Evolutionary conservation across 2,113 vertebrate genomes (phyloP).

Genomic region (Myanophis thanlyinensis): DNA sequence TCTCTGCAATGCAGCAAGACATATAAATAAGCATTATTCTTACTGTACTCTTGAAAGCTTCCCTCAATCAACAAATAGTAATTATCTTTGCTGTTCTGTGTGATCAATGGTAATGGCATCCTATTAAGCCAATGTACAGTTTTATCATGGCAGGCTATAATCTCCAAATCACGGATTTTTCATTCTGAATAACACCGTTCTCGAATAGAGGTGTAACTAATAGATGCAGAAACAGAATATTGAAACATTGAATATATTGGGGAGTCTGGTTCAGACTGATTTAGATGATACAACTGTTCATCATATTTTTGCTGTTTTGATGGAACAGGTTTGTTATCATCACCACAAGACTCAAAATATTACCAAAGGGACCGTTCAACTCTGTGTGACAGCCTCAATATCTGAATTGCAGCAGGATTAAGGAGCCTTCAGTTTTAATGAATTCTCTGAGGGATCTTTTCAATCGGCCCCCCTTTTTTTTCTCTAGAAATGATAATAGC

Average conservation of each 20-base stretch:
- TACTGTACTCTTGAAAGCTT: not conserved
- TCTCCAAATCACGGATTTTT: not conserved
- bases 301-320: not conserved
- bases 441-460: not conserved
- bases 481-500: not conserved
- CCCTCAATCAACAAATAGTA: not conserved
- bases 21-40: not conserved
- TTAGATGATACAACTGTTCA: not conserved
- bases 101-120: not conserved
- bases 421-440: not conserved
- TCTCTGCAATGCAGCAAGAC: not conserved
- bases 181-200: not conserved
- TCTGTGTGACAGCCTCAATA: not conserved
- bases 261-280: not conserved
- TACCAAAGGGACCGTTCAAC: not conserved
- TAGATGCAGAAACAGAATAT: not conserved
- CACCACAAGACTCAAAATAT: not conserved
- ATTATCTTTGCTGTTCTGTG: not conserved
- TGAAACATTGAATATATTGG: not conserved
- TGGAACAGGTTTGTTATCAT: not conserved
- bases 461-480: fast-evolving
- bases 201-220: not conserved
- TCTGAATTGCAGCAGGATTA: not conserved
- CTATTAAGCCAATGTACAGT: not conserved
- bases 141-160: not conserved